phyloP scores from a whole-genome alignment of 2,797 vertebrate genomes.

The Dallia pectoralis region DNA sequence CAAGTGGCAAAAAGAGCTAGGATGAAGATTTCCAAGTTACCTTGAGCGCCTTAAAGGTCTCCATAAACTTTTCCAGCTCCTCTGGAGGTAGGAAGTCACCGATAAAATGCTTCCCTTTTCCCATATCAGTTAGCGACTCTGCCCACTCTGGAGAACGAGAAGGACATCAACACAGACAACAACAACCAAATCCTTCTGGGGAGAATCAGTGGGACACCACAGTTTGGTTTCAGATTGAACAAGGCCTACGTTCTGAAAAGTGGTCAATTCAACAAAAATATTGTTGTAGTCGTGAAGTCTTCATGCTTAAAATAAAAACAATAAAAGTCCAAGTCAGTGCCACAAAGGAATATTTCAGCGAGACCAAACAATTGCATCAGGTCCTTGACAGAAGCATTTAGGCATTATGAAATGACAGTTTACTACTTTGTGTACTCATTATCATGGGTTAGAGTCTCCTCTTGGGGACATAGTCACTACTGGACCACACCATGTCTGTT shows the following conservation, averaged over 20 bases:
- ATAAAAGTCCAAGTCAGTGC: no score
- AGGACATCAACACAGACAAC: neutral
- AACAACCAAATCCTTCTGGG: neutral
- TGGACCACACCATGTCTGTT: no score
- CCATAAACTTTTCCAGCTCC: conserved; percentile 98
- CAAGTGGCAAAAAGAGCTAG: neutral
- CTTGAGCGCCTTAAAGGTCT: conserved; percentile 97
- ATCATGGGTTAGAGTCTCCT: no score
- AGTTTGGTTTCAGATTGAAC: neutral
- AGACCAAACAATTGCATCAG: no score
- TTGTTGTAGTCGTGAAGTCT: no score
- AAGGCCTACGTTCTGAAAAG: neutral
- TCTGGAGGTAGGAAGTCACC: conserved; percentile 96
- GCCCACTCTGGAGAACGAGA: conserved; percentile 86
- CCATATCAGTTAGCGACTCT: conserved; percentile 97
- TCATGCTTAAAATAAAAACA: no score
- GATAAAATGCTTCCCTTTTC: conserved; percentile 96
- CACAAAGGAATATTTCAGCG: no score
- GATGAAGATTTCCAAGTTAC: conserved; percentile 60
- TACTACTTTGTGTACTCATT: no score
- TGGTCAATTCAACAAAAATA: neutral
- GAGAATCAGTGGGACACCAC: neutral
- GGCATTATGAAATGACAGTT: no score
- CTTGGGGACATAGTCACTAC: no score
- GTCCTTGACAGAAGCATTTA: no score